Evolutionary conservation across 2,888 invertebrate species (phyloP).

Genomic region (Polymixis flavicincta): DNA sequence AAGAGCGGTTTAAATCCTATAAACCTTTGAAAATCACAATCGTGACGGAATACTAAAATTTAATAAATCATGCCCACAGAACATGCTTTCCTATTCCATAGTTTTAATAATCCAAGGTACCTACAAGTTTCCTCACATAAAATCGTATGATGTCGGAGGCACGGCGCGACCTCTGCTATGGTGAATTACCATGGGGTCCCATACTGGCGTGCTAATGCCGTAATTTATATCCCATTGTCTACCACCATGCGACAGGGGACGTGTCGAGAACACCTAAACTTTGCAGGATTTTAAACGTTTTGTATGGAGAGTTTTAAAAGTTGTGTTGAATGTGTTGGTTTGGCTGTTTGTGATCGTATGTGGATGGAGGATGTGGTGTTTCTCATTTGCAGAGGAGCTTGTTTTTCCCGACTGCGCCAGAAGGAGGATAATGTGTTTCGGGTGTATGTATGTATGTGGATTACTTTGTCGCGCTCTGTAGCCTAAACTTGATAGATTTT

Average conservation of each 20-base stretch:
- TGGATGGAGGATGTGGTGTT: background rate
- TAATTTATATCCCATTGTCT: constrained; percentile 83
- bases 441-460: no score
- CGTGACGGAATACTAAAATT: constrained; percentile 44
- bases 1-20: background rate
- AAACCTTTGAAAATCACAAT: constrained; percentile 3
- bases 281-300: constrained; percentile 56
- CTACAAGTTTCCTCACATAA: constrained; percentile 63
- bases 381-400: background rate
- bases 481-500: no score
- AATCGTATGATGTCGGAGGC: constrained; percentile 67
- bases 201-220: constrained; percentile 68
- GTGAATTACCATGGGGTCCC: constrained; percentile 65
- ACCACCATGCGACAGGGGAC: constrained; percentile 67
- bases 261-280: constrained; percentile 63
- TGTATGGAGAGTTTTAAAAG: constrained; percentile 46
- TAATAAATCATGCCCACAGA: constrained; percentile 41
- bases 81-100: constrained; percentile 47
- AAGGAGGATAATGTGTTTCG: no score
- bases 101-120: constrained; percentile 64
- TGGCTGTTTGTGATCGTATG: background rate
- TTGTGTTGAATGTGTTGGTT: constrained; percentile 17
- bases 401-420: no score
- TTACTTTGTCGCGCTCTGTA: no score
- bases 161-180: constrained; percentile 68